Conservation (phyloP, 2,888 invertebrate genomes). For the Erannis defoliaria region DNA sequence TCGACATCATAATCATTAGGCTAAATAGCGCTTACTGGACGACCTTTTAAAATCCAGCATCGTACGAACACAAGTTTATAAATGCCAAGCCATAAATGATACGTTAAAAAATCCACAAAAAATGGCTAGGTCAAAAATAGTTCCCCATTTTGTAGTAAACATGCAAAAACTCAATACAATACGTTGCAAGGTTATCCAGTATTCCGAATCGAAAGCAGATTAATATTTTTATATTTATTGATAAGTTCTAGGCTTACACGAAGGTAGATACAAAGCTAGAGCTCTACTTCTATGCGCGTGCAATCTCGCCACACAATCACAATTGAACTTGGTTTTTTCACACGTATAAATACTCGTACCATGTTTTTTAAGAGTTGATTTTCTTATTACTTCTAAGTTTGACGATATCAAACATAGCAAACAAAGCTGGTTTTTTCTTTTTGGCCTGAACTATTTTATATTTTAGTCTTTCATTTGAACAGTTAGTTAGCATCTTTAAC, state of each 20-base stretch:
- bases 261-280: not conserved
- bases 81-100: constrained; percentile 1
- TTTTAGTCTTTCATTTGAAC: too few species aligned
- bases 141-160: constrained; percentile 25
- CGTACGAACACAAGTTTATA: not conserved
- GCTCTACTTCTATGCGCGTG: too few species aligned
- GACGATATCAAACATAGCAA: too few species aligned
- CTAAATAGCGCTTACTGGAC: not conserved
- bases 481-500: too few species aligned
- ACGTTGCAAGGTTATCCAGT: constrained; percentile 15
- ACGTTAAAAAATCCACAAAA: constrained; percentile 10
- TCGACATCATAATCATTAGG: not conserved
- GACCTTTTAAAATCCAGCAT: not conserved
- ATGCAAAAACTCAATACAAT: constrained; percentile 18
- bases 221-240: not conserved
- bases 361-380: too few species aligned
- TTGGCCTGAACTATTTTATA: too few species aligned
- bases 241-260: not conserved
- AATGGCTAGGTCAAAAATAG: constrained; percentile 24
- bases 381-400: too few species aligned
- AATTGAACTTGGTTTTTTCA: too few species aligned
- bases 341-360: too few species aligned
- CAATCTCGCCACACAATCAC: too few species aligned
- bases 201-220: not conserved
- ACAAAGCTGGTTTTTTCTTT: too few species aligned